phyloP scores from a whole-genome alignment of 2,797 vertebrate species.

The Alosa sapidissima region DNA sequence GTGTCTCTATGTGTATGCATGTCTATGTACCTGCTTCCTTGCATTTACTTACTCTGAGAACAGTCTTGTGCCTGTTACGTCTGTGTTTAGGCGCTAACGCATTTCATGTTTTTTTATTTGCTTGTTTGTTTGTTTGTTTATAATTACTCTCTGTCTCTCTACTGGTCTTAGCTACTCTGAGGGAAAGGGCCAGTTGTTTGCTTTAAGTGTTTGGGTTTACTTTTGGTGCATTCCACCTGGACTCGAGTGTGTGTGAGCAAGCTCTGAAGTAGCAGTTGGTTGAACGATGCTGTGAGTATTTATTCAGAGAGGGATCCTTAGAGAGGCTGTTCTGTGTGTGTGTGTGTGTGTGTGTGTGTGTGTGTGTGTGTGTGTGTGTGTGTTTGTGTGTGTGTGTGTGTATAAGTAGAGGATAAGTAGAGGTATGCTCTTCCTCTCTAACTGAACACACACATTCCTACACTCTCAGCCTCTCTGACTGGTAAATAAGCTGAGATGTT shows the following conservation, averaged over 20 bases:
- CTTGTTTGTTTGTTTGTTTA: not conserved
- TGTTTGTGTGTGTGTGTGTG: not conserved
- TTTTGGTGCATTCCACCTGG: slow-evolving; percentile 30
- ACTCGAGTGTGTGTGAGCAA: not conserved
- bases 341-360: not conserved
- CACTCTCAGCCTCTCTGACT: not conserved
- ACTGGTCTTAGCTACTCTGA: not conserved
- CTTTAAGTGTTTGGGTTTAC: slow-evolving; percentile 17
- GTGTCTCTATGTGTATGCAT: slow-evolving; percentile 13
- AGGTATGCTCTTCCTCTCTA: not conserved
- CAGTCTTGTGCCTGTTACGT: not conserved
- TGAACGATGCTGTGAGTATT: slow-evolving; percentile 56
- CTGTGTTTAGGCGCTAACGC: not conserved
- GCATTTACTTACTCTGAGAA: not conserved
- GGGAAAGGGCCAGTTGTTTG: not conserved
- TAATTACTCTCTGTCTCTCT: too few species aligned
- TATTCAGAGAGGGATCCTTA: slow-evolving; percentile 37
- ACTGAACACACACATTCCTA: not conserved
- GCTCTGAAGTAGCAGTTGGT: slow-evolving; percentile 35
- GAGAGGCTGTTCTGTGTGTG: not conserved
- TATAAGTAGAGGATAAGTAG: not conserved
- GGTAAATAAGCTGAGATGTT: not conserved
- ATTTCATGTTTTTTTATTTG: not conserved
- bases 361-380: not conserved
- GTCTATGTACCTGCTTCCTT: not conserved